Conservation (phyloP, 2,888 invertebrate genomes). For the Lycophotia porphyrea region DNA sequence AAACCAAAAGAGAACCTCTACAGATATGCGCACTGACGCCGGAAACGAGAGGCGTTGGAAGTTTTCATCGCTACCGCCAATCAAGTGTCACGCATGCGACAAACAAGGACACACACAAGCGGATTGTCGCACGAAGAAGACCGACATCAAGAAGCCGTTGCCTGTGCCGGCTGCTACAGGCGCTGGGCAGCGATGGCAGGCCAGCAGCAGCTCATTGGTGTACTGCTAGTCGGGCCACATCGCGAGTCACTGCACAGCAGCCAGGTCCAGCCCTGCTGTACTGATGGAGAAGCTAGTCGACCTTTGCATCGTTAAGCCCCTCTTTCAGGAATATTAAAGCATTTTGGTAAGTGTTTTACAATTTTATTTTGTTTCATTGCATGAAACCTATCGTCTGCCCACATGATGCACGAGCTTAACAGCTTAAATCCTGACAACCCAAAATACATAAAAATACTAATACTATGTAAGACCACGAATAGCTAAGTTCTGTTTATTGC, state of each 20-base stretch:
- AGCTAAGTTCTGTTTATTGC: slow-evolving; percentile 16
- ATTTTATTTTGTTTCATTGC: no score
- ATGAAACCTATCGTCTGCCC: no score
- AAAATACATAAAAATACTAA: no score
- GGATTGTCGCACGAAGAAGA: neutral
- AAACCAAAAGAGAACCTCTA: no score
- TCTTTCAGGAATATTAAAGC: no score
- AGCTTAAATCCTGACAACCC: no score
- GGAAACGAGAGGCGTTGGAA: neutral
- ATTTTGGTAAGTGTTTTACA: no score
- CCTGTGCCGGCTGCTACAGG: neutral
- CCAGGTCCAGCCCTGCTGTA: neutral
- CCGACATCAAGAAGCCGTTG: neutral
- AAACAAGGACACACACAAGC: neutral
- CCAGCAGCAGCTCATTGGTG: neutral
- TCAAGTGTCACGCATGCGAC: neutral
- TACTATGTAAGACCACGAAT: neutral
- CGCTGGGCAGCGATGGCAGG: neutral
- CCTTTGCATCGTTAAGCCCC: no score
- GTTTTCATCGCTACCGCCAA: neutral
- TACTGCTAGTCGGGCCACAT: neutral
- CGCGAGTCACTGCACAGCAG: neutral
- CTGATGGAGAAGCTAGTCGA: neutral
- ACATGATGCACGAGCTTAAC: no score
- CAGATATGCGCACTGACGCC: no score